Evolutionary conservation across 2,888 invertebrate genomes (phyloP), one percentile per base, ranked within the genome.

Genomic region (Hofmannophila pseudospretella): DNA sequence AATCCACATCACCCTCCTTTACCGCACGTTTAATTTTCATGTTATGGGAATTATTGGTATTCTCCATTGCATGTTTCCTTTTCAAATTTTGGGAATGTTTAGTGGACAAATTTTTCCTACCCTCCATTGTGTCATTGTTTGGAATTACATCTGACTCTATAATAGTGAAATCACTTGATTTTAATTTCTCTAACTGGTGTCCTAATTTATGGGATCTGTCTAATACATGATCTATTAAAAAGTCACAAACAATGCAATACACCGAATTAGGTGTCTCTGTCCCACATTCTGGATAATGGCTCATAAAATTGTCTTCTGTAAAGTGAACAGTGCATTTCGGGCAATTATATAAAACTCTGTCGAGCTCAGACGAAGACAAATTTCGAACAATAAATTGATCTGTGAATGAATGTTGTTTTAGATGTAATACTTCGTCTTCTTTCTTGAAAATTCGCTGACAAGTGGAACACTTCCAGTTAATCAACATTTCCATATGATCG

Each of bases 201-300:
- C 42, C 39, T 14, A 8, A 10, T 39, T 54, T 41, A 42, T 77
- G 78, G 7, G 26, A 28, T 26, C 26, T 36, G 39, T 53, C 55
- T 39, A 62, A 51, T 34, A 40, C 43, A 39, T 38, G 49, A 36
- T 73, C 69, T 36, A 81, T 51, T 39, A 72, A 49, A 49, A 74
- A 64, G 41, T 75, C 67, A 52, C 80, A 81, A 34, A 47, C 31
- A 38, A 56, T 65, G 49, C 80, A 81, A 44, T 70, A 66, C 2
- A 47, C 40, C 23, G 67, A 64, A 20, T 60, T 45, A 5, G 49
- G 47, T 29, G 52, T 41, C 42, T 52, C 47, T 16, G 34, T 40
- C 29, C 51, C 64, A 51, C 80, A 81, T 19, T 43, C 44, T 32
- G 39, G 11, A 45, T 48, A 58, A 45, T 81, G 80, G 26, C 46